Evolutionary conservation across 2,113 vertebrate species (phyloP).

Genomic region (Picathartes gymnocephalus): DNA sequence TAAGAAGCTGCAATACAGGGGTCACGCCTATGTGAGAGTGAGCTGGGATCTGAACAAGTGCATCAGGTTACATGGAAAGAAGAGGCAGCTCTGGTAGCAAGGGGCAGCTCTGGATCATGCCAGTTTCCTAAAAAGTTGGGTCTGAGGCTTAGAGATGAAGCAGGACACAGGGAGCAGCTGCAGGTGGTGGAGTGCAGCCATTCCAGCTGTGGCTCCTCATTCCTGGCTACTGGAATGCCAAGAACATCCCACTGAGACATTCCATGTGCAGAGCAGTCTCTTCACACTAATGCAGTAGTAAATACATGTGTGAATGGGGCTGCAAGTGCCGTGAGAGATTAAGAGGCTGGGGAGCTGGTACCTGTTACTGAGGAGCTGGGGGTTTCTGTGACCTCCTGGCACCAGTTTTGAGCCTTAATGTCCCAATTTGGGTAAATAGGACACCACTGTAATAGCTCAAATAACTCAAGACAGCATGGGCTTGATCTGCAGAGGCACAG

Average conservation of each 20-base stretch:
- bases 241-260: not conserved
- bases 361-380: not conserved
- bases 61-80: not conserved
- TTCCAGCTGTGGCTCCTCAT: accelerated
- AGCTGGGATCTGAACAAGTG: not conserved
- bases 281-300: accelerated
- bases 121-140: not conserved
- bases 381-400: not conserved
- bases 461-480: not conserved
- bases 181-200: not conserved
- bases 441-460: not conserved
- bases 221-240: not conserved
- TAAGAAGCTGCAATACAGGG: not conserved
- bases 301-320: not conserved
- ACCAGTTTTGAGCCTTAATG: not conserved
- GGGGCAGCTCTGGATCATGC: not conserved
- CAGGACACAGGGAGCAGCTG: not conserved
- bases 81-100: accelerated
- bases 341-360: not conserved
- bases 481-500: not conserved
- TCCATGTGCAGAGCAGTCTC: not conserved
- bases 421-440: not conserved
- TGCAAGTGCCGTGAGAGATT: not conserved
- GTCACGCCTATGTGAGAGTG: not conserved
- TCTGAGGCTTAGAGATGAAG: not conserved